Evolutionary conservation across 2,797 vertebrate species (phyloP), one percentile per base, ranked within the genome.

Genomic region (Sebastes diploproa): DNA sequence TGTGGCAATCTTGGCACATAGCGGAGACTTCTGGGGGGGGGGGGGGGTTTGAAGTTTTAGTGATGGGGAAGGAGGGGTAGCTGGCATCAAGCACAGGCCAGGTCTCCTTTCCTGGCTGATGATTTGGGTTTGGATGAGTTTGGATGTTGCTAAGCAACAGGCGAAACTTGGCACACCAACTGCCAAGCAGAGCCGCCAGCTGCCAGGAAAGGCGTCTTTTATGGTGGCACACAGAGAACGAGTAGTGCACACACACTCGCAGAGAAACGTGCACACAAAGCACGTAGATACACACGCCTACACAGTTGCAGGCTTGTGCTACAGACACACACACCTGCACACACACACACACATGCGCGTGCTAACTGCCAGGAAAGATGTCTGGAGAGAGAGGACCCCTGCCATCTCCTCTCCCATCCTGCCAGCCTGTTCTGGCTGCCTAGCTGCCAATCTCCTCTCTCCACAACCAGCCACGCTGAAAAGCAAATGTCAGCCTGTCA

Each of bases 71-170:
- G 69, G 75, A 75, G 68, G 42, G 38, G 8, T 80, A 77, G 82
- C 78, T 94, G 92, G 92, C 93, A 92, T 82, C 50, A 30, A 89
- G 71, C 82, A 56, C 72, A 85, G 73, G 82, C 88, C 89, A 84
- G 87, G 90, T 91, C 88, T 92, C 86, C 83, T 86, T 88, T 91
- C 80, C 92, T 93, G 93, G 92, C 92, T 91, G 86, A 83, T 90
- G 90, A 93, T 94, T 95, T 93, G 91, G 94, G 90, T 94, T 95
- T 94, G 91, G 94, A 92, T 92, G 94, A 94, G 95, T 94, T 94
- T 94, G 86, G 86, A 85, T 91, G 95, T 96, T 94, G 95, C 96
- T 94, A 94, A 95, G 96, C 95, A 96, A 96, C 96, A 95, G 94
- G 87, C 84, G 69, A 93, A 94, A 95, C 91, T 95, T 96, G 95